Percentiles rank a stretch among this genome's conserved stretches.
These are phyloP conservation scores for Lepidurus couesii DNA, from an alignment of 1,140 invertebrate species.

Conservation along the genomic window DNA sequence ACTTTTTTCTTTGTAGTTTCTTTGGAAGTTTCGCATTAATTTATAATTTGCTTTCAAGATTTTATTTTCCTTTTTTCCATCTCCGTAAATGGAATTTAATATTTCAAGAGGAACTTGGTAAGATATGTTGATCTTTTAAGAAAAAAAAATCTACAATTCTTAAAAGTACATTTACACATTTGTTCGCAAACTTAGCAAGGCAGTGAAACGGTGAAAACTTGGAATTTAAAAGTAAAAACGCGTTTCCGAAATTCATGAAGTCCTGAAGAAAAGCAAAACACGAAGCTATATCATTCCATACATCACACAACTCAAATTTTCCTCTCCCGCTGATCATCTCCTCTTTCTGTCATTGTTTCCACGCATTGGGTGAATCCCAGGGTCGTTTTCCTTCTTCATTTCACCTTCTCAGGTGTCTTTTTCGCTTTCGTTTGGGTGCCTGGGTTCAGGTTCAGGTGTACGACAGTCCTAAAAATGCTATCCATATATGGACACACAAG, in stretches of 20 bases:
- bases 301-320: neutral
- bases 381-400: neutral
- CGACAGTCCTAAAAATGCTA: neutral
- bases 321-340: neutral
- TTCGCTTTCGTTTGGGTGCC: neutral
- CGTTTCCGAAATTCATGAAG: no score
- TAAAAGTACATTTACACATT: no score
- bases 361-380: neutral
- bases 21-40: neutral
- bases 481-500: neutral
- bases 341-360: neutral
- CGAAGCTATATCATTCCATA: constrained; percentile 16
- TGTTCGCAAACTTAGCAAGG: no score
- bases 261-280: neutral
- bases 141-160: no score
- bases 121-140: no score
- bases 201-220: neutral
- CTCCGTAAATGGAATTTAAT: neutral
- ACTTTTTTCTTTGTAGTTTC: neutral
- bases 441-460: neutral
- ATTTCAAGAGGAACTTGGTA: no score
- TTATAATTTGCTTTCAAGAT: neutral
- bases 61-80: neutral
- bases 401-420: constrained; percentile 7
- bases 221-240: neutral